Base-by-base conservation (phyloP, 2,888 invertebrate genomes). In the Bimastos eiseni region DNA sequence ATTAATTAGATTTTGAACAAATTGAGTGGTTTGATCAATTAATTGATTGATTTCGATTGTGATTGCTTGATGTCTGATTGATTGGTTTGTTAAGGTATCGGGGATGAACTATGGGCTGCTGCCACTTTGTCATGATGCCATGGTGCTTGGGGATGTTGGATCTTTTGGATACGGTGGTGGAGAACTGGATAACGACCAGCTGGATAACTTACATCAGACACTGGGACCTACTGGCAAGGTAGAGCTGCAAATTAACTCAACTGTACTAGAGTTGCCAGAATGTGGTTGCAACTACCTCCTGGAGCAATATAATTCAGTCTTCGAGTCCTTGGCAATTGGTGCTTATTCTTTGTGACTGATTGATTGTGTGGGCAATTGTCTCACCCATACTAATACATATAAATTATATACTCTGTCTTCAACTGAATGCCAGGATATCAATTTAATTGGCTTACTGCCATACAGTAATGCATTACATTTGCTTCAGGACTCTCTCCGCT, bases 71-170 rank as follows among this genome's bases (percentile, higher is more conserved):
- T 70, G 30, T 6, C n/a, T 70, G 70, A n/a, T 70, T 70, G 30
- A 1, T 70, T 70, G 70, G 8, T 70, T 44, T 38, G 17, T 89
- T 33, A 93, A 96, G 96, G 96, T 97, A 91, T 98, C 99, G 49
- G 97, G 98, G 92, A 96, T 97, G 95, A 97, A 97, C 94, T 96
- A 97, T 93, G 99, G 99, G 30, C 96, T 99, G 92, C 96, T 99
- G 95, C 98, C 99, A 92, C 96, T 99, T 92, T 97, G 98, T 94
- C 97, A 97, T 95, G 99, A 99, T 96, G 97, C 99, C 33, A 97
- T 98, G 93, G 97, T 99, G 92, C 96, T 99, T 93, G 98, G 98
- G 3, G 98, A 98, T 93, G 96, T 98, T 88, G 97, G 97, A 94
- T 97, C 96, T 93, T 97, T 98, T 95, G 97, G 97, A 90, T 98